Evolutionary conservation across 2,888 invertebrate species (phyloP), one percentile per base, ranked within the genome.

Genomic region (Melieria picta): DNA sequence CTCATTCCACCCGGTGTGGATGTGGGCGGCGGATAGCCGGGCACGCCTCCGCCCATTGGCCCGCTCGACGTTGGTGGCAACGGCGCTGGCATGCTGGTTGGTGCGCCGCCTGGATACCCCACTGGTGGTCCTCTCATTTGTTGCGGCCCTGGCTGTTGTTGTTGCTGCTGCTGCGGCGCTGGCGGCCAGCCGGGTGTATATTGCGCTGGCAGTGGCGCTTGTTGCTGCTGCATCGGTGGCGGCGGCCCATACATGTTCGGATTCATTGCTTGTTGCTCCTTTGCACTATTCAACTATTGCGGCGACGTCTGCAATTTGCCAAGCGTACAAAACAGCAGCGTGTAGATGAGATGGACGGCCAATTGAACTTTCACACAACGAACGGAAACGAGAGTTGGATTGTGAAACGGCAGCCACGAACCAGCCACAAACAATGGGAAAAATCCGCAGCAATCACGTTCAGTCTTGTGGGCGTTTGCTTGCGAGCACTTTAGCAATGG

Each of bases 211-310:
- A 77, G 81, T 80, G 76, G 79, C 52, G 75, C 75, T 5, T 77
- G 79, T 7, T 78, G 77, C 56, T 10, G 62, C 50, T 5, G 69
- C 42, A 80, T 45, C 16, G 16, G 16, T 71, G 85, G 85, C 76
- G 86, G 86, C 13, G 82, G 82, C 74, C 85, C 85, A 73, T 85
- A 85, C 73, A 83, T 78, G 74, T 85, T 85, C 42, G 85, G 84
- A 78, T 85, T 87, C 82, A 84, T 83, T 30, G 11, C 62, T 69
- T 66, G 42, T 16, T 46, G 30, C 5, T 58, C 52, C 13, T 52
- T 9, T 57, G 47, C 11, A 6, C 7, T n/a, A 16, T 6, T 45
- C 48, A 52, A 61, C 10, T 52, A 6, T 45, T 10, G 9, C 16
- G 46, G 46, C 55, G 57, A 9, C 3, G 3, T 50, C 4, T 55